phyloP scores from a whole-genome alignment of 2,113 vertebrate species.

The Cyanoderma ruficeps region DNA sequence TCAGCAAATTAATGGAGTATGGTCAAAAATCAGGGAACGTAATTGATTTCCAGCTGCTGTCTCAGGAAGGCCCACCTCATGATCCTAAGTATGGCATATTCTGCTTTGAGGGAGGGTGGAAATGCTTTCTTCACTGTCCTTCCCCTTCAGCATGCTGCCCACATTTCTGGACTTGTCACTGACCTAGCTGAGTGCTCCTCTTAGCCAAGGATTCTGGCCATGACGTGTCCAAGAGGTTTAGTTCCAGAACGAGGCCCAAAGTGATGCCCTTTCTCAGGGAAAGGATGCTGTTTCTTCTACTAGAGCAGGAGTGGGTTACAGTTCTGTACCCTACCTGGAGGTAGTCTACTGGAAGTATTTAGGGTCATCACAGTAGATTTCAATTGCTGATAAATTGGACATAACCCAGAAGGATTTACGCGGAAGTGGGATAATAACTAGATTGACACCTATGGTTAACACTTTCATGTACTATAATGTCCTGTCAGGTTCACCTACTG shows the following conservation, averaged over 20 bases:
- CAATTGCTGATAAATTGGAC: not conserved
- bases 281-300: not conserved
- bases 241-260: not conserved
- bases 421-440: not conserved
- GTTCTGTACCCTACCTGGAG: not conserved
- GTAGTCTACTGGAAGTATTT: not conserved
- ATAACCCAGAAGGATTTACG: not conserved
- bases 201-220: not conserved
- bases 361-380: not conserved
- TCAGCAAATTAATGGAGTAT: conserved; percentile 91
- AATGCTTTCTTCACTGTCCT: not conserved
- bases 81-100: conserved; percentile 85
- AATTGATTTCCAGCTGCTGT: conserved; percentile 88
- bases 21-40: conserved; percentile 87
- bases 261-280: not conserved
- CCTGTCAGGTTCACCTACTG: conserved; percentile 89
- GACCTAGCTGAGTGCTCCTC: not conserved
- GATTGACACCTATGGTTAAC: not conserved
- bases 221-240: not conserved
- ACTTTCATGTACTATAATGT: not conserved
- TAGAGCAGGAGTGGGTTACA: not conserved
- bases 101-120: not conserved
- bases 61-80: conserved; percentile 92
- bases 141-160: not conserved
- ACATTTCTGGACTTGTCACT: rapidly evolving